Evolutionary conservation across 2,797 vertebrate genomes (phyloP), one percentile per base, ranked within the genome.

Genomic region (Cephalopachus bancanus): DNA sequence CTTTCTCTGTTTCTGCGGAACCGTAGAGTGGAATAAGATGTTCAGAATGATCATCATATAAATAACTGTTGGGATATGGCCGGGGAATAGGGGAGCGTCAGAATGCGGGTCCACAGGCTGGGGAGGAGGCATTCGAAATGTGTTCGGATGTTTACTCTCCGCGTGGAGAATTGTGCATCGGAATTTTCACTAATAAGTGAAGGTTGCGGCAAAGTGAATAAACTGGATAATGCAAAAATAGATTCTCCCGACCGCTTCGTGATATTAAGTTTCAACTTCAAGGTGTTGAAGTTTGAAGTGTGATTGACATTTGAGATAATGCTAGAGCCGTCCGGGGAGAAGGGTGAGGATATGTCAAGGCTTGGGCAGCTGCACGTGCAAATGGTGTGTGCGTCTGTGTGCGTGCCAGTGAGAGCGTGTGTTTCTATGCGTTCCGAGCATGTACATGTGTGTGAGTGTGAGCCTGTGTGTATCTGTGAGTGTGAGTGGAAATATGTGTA

Each of bases 1-100:
- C 7, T 28, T 6, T 0, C 22, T 78, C 28, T 26, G 74, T n/a
- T 87, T 65, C 95, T 51, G 15, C 14, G 91, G 65, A 94, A 14
- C 79, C 33, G 1, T 0, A 2, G 19, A 86, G 64, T 44, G 19
- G 26, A 96, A 79, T 84, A 74, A 95, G 83, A 95, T 3, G 0
- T 72, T 96, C 67, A 91, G 83, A 85, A 83, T 96, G 87, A 85
- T 96, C 75, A 97, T 90, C 84, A 96, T 79, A 85, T 76, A 97
- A 95, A 97, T 96, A 91, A 55, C 44, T 67, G 67, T 11, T 65
- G 85, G 76, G 74, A 62, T 55, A 17, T 81, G 76, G 75, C 0
- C 5, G 8, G 83, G 62, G 62, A 71, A 20, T 11, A 26, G 62
- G 22, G 33, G n/a, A 60, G 55, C 3, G 0, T 15, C 19, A 0